A percentile compares a stretch with the other conserved stretches of the same genome.
Conservation (phyloP, 2,797 vertebrate species). For the Lagocephalus sceleratus region DNA sequence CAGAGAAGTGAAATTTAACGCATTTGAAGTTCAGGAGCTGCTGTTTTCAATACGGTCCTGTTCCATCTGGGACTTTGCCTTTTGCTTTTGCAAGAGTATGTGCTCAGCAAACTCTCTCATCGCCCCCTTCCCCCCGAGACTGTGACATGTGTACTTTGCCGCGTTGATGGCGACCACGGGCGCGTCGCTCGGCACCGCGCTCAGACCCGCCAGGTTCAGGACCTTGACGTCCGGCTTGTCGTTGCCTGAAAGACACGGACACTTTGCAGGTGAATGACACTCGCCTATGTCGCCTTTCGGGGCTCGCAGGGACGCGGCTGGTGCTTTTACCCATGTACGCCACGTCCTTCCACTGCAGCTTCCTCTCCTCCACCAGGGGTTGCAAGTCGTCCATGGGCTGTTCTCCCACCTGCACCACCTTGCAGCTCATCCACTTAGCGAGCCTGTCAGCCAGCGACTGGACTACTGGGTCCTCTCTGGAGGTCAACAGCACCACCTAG, state of each 20-base stretch:
- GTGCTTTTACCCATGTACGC: constrained; percentile 84
- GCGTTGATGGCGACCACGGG: constrained; percentile 74
- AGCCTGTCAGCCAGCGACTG: constrained; percentile 67
- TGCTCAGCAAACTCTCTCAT: constrained; percentile 86
- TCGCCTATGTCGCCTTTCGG: too few relatives aligned
- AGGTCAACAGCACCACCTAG: constrained; percentile 84
- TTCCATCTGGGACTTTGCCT: constrained; percentile 70
- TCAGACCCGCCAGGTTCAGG: constrained; percentile 81
- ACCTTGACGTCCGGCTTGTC: constrained; percentile 81
- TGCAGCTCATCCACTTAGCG: constrained; percentile 57
- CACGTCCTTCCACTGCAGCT: constrained; percentile 85
- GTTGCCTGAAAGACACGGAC: constrained; percentile 69
- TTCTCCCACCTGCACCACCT: constrained; percentile 52
- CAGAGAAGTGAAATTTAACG: background rate
- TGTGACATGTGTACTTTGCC: constrained; percentile 81
- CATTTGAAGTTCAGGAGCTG: constrained; percentile 2
- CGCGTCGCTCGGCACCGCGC: constrained; percentile 80
- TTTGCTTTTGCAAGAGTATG: constrained; percentile 80
- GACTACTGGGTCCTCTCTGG: constrained; percentile 69
- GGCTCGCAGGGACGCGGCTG: too few relatives aligned
- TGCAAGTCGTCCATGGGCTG: constrained; percentile 72
- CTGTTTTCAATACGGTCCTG: constrained; percentile 42
- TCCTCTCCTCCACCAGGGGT: constrained; percentile 61
- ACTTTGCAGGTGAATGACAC: background rate
- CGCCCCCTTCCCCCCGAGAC: constrained; percentile 76